phyloP scores from a whole-genome alignment of 2,888 invertebrate species.

The Lapara coniferarum region DNA sequence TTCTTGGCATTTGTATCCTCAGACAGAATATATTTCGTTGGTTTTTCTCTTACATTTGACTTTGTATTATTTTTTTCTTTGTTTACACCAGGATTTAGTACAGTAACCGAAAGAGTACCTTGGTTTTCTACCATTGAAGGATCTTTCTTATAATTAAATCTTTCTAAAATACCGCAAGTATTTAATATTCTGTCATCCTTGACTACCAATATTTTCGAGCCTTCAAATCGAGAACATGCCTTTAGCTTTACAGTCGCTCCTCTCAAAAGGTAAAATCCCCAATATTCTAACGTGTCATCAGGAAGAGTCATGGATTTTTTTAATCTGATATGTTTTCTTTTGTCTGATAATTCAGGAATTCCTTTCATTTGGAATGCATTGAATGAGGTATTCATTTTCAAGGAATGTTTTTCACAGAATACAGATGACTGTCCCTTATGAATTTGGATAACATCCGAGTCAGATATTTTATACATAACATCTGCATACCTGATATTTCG shows the following conservation, averaged over 20 bases:
- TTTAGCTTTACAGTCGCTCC: conserved; percentile 91
- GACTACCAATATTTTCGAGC: conserved; percentile 91
- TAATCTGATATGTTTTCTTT: conserved; percentile 88
- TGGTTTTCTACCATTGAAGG: conserved; percentile 84
- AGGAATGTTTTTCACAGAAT: conserved; percentile 90
- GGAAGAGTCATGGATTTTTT: conserved; percentile 92
- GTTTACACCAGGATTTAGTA: conserved; percentile 62
- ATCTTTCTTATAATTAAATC: conserved; percentile 85
- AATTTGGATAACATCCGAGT: conserved; percentile 93
- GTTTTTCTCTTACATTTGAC: conserved; percentile 26
- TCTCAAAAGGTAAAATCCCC: conserved; percentile 92
- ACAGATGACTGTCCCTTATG: conserved; percentile 92
- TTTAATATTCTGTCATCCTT: conserved; percentile 90
- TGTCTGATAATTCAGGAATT: conserved; percentile 87
- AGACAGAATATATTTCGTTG: conserved; percentile 32
- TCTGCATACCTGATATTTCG: conserved; percentile 90
- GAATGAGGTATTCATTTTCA: conserved; percentile 88
- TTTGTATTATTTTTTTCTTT: conserved; percentile 28
- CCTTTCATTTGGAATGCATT: conserved; percentile 90
- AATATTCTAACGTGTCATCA: conserved; percentile 93
- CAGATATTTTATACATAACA: conserved; percentile 90
- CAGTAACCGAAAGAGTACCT: conserved; percentile 79
- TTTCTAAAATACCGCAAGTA: conserved; percentile 90
- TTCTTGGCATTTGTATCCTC: conserved; percentile 26
- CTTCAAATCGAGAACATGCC: conserved; percentile 91